Conservation (phyloP, 2,888 invertebrate genomes). For the Thecophora atra region DNA sequence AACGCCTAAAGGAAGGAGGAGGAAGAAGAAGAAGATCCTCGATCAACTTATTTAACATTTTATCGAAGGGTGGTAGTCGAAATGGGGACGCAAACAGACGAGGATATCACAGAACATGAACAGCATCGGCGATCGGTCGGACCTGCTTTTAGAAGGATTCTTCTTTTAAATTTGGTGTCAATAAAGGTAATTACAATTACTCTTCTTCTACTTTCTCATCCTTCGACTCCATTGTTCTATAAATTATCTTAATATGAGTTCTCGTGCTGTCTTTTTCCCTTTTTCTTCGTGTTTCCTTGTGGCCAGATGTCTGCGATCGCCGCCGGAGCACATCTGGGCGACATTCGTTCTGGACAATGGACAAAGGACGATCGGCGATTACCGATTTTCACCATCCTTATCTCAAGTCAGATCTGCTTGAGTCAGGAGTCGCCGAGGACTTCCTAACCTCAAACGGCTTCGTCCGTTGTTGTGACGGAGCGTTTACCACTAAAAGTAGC, state of each 20-base stretch:
- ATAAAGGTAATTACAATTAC: too few relatives aligned
- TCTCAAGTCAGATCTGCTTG: neutral
- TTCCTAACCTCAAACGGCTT: constrained; percentile 7
- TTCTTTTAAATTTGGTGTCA: too few relatives aligned
- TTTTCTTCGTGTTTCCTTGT: constrained; percentile 3
- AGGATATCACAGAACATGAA: too few relatives aligned
- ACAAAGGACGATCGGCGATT: neutral
- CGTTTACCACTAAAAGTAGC: constrained; percentile 50
- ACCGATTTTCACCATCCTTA: neutral
- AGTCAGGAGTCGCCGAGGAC: neutral
- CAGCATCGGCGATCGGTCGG: too few relatives aligned
- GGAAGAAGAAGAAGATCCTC: too few relatives aligned
- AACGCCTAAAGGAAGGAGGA: too few relatives aligned
- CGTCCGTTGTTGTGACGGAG: constrained; percentile 43
- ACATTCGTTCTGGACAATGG: too few relatives aligned
- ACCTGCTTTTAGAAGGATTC: too few relatives aligned
- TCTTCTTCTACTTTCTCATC: neutral
- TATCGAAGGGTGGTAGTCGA: too few relatives aligned
- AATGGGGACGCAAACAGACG: too few relatives aligned
- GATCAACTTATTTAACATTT: too few relatives aligned
- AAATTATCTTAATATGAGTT: neutral
- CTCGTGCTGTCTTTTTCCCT: neutral
- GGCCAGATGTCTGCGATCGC: neutral
- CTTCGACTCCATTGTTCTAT: neutral
- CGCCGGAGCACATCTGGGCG: neutral